phyloP scores from a whole-genome alignment of 1,140 invertebrate genomes.

The Heliconius congener region DNA sequence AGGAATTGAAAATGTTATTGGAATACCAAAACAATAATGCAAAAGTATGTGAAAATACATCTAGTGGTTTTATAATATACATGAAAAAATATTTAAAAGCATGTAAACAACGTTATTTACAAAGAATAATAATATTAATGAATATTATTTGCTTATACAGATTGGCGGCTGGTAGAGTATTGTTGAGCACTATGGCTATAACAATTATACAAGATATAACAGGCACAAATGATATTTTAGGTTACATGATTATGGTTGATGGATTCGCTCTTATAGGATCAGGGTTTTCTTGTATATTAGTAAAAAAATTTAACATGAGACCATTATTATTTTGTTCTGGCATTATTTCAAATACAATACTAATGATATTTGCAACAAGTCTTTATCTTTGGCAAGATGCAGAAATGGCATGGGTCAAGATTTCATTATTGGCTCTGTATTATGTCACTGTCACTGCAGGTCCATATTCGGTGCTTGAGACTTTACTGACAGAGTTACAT shows the following conservation, averaged over 20 bases:
- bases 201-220: slow-evolving; percentile 43
- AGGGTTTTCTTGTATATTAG: slow-evolving; percentile 27
- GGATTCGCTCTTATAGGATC: slow-evolving; percentile 34
- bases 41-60: neutral
- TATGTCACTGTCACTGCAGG: slow-evolving; percentile 31
- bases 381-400: slow-evolving; percentile 34
- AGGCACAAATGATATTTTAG: slow-evolving; percentile 30
- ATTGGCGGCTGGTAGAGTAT: slow-evolving; percentile 33
- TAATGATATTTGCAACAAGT: slow-evolving; percentile 26
- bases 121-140: slow-evolving; percentile 21
- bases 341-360: slow-evolving; percentile 24
- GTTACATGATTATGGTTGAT: slow-evolving; percentile 33
- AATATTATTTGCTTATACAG: slow-evolving; percentile 31
- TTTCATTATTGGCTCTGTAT: slow-evolving; percentile 35
- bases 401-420: slow-evolving; percentile 29
- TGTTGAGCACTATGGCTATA: slow-evolving; percentile 37
- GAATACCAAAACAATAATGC: neutral
- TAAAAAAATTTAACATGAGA: slow-evolving; percentile 37
- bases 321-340: slow-evolving; percentile 36
- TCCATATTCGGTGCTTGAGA: slow-evolving; percentile 38
- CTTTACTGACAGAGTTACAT: slow-evolving; percentile 34
- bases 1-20: slow-evolving; percentile 28
- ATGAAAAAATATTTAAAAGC: slow-evolving; percentile 22
- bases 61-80: neutral
- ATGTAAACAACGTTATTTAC: slow-evolving; percentile 34